Evolutionary conservation across 2,797 vertebrate genomes (phyloP), one percentile per base, ranked within the genome.

Genomic region (Thripadectes ignobilis): DNA sequence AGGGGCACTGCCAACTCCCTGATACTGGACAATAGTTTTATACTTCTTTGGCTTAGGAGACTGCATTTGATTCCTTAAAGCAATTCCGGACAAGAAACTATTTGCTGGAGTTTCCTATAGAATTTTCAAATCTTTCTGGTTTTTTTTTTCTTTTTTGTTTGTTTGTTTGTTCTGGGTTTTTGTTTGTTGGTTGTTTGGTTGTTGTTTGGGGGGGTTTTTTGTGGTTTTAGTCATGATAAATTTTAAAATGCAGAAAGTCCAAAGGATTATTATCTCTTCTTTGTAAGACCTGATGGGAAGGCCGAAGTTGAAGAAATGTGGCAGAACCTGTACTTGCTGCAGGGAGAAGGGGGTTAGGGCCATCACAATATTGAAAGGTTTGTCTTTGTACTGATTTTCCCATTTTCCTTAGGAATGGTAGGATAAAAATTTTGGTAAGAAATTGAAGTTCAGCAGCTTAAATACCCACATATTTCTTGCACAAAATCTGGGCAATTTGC

Each of bases 401-500:
- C 92, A 8, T 91, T 96, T 96, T 95, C 57, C 34, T 76, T 75
- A 88, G 36, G 79, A 94, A 57, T 30, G 45, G 48, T 43, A 20
- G 39, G 55, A 77, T 95, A 94, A 87, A 83, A 85, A 80, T 54
- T 95, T 93, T 71, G 74, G 69, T 82, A 57, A 76, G 71, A 85
- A 94, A 65, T 54, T 59, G 77, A 85, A 89, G 39, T 52, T 51
- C 45, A 93, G 93, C 92, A 96, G 72, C 66, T 93, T 72, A 90
- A 97, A 95, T 94, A 94, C 17, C 46, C 29, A 12, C 39, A 1
- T 96, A 86, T 93, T 97, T 95, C 94, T 93, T 91, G 85, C 57
- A 89, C 65, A 71, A 95, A 96, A 96, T 94, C 93, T 88, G 92
- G 84, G 87, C 92, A 92, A 97, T 97, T 97, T 97, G 78, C 77